Base-by-base conservation (phyloP, 53 echinoderm and acorn worm genomes). In the Henricia sp. region DNA sequence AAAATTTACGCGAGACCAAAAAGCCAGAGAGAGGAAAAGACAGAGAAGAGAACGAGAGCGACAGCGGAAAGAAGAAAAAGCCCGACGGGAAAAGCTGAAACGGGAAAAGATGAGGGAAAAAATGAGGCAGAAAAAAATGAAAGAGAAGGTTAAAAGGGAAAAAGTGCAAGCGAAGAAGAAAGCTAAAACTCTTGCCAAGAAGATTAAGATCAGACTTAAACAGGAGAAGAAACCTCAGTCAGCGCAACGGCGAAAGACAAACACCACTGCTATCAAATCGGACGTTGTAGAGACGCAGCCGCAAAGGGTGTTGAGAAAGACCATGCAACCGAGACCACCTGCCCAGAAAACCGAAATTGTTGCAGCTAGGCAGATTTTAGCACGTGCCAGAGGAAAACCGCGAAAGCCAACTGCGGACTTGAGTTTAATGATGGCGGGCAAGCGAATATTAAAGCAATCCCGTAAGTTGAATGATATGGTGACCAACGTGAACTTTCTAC, bases 381-480 rank as follows among this genome's bases (percentile, higher is more conserved):
- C 80, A 29, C 62, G 64, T 17, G 86, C 86, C 74, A 85, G 74
- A 25, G 74, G 63, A 13, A 38, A 36, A 33, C 46, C 24, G 56
- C 35, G 36, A 44, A 85, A 85, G 72, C 74, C 23, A 1, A 44
- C n/a, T 2, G 8, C 35, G 12, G 88, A 83, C 1, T 8, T 33
- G 12, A n/a, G 14, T 12, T 26, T 40, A 3, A 72, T 64, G 3
- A 10, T 36, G 13, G 48, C 32, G 8, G 87, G 89, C 8, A 95
- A 95, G 69, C 54, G 95, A 48, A 89, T 71, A 29, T 77, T 95
- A 9, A 91, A 89, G 58, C 76, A 84, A 50, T 91, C 95, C 6
- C 82, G 70, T 37, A 95, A 76, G 64, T 50, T 91, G 20, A 72
- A 84, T 4, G 89, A 87, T 42, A 91, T 95, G 95, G 91, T 89